These are phyloP conservation scores for Amphiura filiformis DNA, from an alignment of 35 echinoderm and acorn worm genomes.

Conservation along the genomic window DNA sequence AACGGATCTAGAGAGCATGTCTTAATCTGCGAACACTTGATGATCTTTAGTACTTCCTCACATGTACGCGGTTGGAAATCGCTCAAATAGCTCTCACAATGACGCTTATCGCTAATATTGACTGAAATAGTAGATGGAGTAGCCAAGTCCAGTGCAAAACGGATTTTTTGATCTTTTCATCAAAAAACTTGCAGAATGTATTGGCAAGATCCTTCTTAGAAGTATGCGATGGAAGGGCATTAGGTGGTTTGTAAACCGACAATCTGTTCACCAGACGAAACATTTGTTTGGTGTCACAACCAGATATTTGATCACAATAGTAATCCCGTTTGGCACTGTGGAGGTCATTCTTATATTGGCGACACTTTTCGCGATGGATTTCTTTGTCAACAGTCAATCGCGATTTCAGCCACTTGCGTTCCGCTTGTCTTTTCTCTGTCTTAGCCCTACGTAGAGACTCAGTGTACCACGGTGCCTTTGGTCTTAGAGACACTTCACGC, in stretches of 20 bases:
- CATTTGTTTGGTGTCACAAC: not conserved
- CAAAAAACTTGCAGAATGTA: not conserved
- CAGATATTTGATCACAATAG: not conserved
- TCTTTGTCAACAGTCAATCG: not conserved
- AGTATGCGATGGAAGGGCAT: not conserved
- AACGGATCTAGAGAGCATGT: slow-evolving; percentile 55
- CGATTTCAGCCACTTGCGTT: not conserved
- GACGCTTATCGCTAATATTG: not conserved
- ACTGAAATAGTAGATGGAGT: not conserved
- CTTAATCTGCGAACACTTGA: slow-evolving; percentile 22
- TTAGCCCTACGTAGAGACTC: not conserved
- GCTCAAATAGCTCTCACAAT: not conserved
- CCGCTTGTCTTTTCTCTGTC: not conserved
- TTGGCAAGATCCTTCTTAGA: slow-evolving; percentile 9
- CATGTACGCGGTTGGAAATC: not conserved
- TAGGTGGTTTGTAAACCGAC: not conserved
- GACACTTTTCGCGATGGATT: not conserved
- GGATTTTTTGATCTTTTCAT: not conserved
- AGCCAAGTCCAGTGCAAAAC: not conserved
- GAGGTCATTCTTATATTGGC: not conserved
- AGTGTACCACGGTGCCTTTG: not conserved
- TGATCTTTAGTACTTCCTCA: slow-evolving; percentile 5
- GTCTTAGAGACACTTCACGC: not conserved
- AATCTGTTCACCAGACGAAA: not conserved
- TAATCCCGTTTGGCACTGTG: not conserved